These are phyloP conservation scores for Rhingia campestris DNA, from an alignment of 2,888 invertebrate genomes.

Conservation along the genomic window DNA sequence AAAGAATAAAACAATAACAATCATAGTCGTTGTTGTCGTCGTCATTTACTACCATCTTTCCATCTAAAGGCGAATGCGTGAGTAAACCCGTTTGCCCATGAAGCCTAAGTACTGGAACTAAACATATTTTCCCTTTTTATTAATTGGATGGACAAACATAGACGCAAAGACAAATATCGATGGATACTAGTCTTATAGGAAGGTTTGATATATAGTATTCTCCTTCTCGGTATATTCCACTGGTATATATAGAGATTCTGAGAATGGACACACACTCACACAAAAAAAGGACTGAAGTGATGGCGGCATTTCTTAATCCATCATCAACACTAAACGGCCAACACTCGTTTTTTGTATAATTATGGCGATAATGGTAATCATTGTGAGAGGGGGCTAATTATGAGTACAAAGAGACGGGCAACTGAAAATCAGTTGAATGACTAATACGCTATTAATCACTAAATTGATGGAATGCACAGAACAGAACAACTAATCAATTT, in stretches of 20 bases:
- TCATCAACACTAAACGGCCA: constrained; percentile 59
- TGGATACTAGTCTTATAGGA: constrained; percentile 34
- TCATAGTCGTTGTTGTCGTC: background rate
- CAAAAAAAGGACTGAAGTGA: constrained; percentile 22
- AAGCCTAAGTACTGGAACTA: constrained; percentile 69
- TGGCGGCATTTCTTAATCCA: constrained; percentile 58
- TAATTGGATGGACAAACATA: constrained; percentile 77
- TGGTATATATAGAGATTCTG: constrained; percentile 8
- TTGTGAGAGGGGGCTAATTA: constrained; percentile 50
- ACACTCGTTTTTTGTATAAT: constrained; percentile 54
- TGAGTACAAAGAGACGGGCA: constrained; percentile 3
- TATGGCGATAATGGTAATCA: constrained; percentile 62
- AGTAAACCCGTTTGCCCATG: constrained; percentile 62
- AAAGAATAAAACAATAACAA: constrained; percentile 58
- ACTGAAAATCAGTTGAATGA: constrained; percentile 8
- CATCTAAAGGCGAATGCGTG: constrained; percentile 51
- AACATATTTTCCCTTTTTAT: constrained; percentile 75
- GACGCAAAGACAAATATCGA: constrained; percentile 76
- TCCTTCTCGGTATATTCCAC: constrained; percentile 3
- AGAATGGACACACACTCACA: constrained; percentile 14
- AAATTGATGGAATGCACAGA: background rate
- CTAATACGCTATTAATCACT: constrained; percentile 43
- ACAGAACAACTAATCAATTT: background rate
- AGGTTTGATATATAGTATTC: constrained; percentile 1
- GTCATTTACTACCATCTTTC: constrained; percentile 49